These are phyloP conservation scores for Semnornis frantzii DNA, from an alignment of 2,113 vertebrate species.

Conservation along the genomic window DNA sequence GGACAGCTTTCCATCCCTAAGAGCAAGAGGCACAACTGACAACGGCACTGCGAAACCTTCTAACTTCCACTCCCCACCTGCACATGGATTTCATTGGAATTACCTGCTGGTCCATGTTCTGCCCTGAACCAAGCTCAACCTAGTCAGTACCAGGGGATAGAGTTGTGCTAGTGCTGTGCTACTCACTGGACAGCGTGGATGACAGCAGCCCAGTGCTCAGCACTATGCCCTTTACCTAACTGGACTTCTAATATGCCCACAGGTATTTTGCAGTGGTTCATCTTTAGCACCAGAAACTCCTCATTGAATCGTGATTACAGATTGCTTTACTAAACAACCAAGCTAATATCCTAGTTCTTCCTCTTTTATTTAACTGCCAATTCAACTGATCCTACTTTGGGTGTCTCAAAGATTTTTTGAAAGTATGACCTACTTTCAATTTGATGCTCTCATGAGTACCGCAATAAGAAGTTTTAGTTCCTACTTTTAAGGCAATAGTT, in stretches of 20 bases:
- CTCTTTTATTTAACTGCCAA: not conserved
- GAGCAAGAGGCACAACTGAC: not conserved
- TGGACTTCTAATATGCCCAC: not conserved
- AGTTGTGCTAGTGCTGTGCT: not conserved
- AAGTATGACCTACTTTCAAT: not conserved
- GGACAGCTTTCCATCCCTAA: not conserved
- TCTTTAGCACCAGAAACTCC: not conserved
- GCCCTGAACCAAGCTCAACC: not conserved
- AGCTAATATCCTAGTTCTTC: not conserved
- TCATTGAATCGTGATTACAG: not conserved
- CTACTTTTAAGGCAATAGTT: not conserved
- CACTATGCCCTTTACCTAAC: too few species aligned
- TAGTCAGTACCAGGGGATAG: not conserved
- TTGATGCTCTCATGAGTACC: fast-evolving
- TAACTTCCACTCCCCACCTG: not conserved
- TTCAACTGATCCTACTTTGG: not conserved
- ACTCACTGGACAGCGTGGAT: fast-evolving
- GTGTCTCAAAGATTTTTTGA: not conserved
- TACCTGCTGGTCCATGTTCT: not conserved
- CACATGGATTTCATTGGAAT: fast-evolving
- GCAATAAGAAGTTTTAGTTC: not conserved
- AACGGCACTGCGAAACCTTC: not conserved
- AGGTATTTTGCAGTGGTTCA: not conserved
- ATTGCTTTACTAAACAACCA: not conserved
- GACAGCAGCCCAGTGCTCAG: not conserved